Conservation (phyloP, 2,888 invertebrate species). For the Metopia argyrocephala region DNA sequence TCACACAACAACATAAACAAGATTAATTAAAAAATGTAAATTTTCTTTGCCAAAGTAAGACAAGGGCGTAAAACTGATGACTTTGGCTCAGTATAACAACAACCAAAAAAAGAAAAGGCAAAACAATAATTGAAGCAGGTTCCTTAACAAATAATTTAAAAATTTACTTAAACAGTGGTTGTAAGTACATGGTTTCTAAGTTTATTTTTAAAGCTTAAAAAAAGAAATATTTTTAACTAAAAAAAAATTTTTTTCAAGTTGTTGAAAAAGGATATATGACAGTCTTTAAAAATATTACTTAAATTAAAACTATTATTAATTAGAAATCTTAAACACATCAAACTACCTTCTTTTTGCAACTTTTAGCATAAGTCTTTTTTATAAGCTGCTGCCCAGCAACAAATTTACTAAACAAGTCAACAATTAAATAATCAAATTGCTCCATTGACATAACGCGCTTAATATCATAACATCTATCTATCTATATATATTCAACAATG, state of each 20-base stretch:
- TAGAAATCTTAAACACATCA: not conserved
- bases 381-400: too few species aligned
- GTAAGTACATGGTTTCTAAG: not conserved
- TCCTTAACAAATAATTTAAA: constrained; percentile 34
- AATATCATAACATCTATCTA: too few species aligned
- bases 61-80: not conserved
- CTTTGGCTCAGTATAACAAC: constrained; percentile 16
- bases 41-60: constrained; percentile 65
- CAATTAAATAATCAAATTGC: too few species aligned
- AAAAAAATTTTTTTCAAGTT: not conserved
- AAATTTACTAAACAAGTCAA: too few species aligned
- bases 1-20: constrained; percentile 71
- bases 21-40: constrained; percentile 77
- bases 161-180: constrained; percentile 53
- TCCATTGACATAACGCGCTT: too few species aligned
- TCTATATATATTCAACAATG: too few species aligned
- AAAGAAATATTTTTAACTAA: too few species aligned
- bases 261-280: not conserved
- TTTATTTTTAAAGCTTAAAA: too few species aligned
- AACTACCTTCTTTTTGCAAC: not conserved
- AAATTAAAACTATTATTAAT: not conserved
- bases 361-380: too few species aligned
- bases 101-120: not conserved
- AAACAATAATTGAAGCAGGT: constrained; percentile 46
- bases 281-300: not conserved